A percentile compares a stretch with the other conserved stretches of the same genome.
phyloP scores from a whole-genome alignment of 2,888 invertebrate genomes.

The Leptodirus hochenwartii region DNA sequence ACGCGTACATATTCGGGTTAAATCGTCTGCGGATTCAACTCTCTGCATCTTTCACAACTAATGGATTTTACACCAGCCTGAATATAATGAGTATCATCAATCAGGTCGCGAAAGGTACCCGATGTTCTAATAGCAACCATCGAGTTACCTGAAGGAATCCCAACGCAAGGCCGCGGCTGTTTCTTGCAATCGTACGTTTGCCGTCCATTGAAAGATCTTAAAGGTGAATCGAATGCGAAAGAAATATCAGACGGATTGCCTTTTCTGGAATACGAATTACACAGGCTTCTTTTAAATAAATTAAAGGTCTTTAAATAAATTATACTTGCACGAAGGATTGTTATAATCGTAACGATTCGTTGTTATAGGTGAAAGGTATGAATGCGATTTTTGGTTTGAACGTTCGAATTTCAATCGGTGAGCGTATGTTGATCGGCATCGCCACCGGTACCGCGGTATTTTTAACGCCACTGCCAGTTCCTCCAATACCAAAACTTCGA shows the following conservation, averaged over 20 bases:
- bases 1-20: no score
- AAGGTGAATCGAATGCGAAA: slow-evolving; percentile 73
- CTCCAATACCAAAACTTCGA: slow-evolving; percentile 51
- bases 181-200: slow-evolving; percentile 60
- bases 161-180: slow-evolving; percentile 49
- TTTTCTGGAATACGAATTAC: slow-evolving; percentile 90
- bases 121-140: slow-evolving; percentile 81
- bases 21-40: no score
- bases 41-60: no score
- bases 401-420: slow-evolving; percentile 55
- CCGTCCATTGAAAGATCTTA: slow-evolving; percentile 56
- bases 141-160: slow-evolving; percentile 60
- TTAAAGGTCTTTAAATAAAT: no score
- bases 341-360: no score
- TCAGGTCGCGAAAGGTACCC: slow-evolving; percentile 68
- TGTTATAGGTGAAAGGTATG: slow-evolving; percentile 91
- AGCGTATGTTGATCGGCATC: slow-evolving; percentile 70
- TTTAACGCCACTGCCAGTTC: slow-evolving; percentile 58
- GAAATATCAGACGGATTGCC: slow-evolving; percentile 92
- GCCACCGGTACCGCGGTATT: slow-evolving; percentile 78
- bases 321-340: no score
- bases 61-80: no score
- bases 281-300: slow-evolving; percentile 77
- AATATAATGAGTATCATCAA: no score
- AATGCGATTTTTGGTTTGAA: slow-evolving; percentile 83